These are phyloP conservation scores for Lochmaea crataegi DNA, from an alignment of 2,888 invertebrate genomes.

Conservation along the genomic window DNA sequence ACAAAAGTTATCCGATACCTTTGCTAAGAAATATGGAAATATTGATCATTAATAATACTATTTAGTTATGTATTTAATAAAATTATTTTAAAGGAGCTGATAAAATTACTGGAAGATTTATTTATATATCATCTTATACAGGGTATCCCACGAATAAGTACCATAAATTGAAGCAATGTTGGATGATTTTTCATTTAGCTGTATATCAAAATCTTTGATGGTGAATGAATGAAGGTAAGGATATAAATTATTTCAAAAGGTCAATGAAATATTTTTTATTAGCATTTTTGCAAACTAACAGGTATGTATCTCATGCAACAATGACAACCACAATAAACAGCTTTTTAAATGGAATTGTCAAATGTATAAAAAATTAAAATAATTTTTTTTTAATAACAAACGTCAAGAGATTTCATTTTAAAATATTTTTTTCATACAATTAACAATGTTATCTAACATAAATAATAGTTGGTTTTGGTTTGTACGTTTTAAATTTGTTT, in stretches of 20 bases:
- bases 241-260: background rate
- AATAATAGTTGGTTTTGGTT: conserved; percentile 36
- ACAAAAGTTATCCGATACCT: conserved; percentile 34
- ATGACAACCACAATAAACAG: conserved; percentile 41
- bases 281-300: conserved; percentile 52
- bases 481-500: background rate
- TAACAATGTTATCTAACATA: conserved; percentile 50
- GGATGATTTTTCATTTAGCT: no score
- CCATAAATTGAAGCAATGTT: no score
- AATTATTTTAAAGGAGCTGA: background rate
- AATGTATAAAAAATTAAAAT: conserved; percentile 41
- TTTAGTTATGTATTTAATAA: background rate
- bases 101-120: no score
- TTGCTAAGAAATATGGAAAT: conserved; percentile 41
- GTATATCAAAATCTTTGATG: no score
- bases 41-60: conserved; percentile 10
- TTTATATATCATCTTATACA: no score
- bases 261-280: conserved; percentile 51
- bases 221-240: no score
- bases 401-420: conserved; percentile 41
- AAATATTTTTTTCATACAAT: conserved; percentile 44
- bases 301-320: conserved; percentile 44
- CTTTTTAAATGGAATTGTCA: conserved; percentile 40
- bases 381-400: conserved; percentile 42
- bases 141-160: no score